Base-by-base conservation (phyloP, 2,797 vertebrate genomes). In the Anniella stebbinsi region DNA sequence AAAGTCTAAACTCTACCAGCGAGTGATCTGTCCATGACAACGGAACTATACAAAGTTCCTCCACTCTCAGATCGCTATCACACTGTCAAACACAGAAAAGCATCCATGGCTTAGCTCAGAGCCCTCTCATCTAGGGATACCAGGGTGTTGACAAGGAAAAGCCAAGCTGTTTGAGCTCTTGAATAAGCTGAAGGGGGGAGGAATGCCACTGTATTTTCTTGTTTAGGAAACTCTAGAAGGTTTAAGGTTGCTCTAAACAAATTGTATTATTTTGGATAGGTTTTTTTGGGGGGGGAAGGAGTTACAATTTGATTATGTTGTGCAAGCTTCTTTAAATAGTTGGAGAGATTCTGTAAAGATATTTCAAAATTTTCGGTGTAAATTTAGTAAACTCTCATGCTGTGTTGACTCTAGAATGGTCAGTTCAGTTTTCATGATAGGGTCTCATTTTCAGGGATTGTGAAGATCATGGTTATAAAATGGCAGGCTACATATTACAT, bases 401-500 rank as follows among this genome's bases (percentile, higher is more conserved):
- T 57, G 94, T 87, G 94, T 87, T 95, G 82, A 45, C 70, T 90
- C 92, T 72, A 86, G 90, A 94, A 73, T 93, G 93, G 90, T 67
- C 41, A 0, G 1, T 89, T 92, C 0, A 0, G 91, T 77, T 87
- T 91, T 92, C 33, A 69, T 92, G 80, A 89, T 84, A 92, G 94
- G 93, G 41, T 90, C 90, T 93, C 33, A 77, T 93, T 95, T 95
- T 92, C 85, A 70, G 67, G 60, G 8, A 7, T 85, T 91, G n/a
- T 85, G 75, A 89, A 93, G 54, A 5, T 48, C 83, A 5, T 63
- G 15, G 21, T 1, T 86, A 18, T 93, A 77, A 90, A 94, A 90
- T 69, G 51, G 6, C 70, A 93, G 92, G 80, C 3, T 45, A 60
- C 48, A 69, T 21, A 57, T 23, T 60, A 38, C 41, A 30, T 75